A percentile compares a stretch with the other conserved stretches of the same genome.
phyloP scores from a whole-genome alignment of 2,797 vertebrate genomes.

The Poeciliopsis turneri region DNA sequence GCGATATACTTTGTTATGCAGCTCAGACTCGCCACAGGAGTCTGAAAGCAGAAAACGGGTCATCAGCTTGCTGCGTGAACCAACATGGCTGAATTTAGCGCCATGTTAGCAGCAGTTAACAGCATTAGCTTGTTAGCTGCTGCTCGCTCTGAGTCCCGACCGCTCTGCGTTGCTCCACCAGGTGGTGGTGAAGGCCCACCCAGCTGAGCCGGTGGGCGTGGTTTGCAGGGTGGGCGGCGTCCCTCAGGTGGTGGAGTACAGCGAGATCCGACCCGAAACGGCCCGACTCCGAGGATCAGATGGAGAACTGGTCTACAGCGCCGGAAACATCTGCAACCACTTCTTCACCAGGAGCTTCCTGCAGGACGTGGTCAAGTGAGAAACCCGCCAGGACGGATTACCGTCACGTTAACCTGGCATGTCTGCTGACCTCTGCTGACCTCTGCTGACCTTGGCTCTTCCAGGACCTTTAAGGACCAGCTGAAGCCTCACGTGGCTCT shows the following conservation, averaged over 20 bases:
- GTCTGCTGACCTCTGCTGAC: no score
- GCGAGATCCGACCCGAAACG: constrained; percentile 84
- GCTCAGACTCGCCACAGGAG: no score
- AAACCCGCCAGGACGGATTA: not conserved
- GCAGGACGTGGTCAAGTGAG: constrained; percentile 80
- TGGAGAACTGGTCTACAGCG: constrained; percentile 82
- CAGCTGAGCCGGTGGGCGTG: constrained; percentile 90
- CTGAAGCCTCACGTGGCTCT: constrained; percentile 89
- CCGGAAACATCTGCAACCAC: constrained; percentile 96
- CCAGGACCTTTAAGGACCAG: constrained; percentile 83
- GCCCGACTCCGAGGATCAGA: constrained; percentile 66
- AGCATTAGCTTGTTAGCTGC: not conserved
- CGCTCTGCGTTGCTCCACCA: constrained; percentile 44
- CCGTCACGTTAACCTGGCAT: not conserved
- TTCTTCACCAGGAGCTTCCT: constrained; percentile 92
- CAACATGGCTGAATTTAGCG: no score
- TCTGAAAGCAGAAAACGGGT: no score
- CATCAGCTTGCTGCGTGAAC: no score
- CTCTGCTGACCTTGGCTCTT: not conserved
- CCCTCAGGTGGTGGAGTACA: constrained; percentile 95
- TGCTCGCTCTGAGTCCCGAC: not conserved
- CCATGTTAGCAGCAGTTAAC: no score
- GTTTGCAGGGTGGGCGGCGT: constrained; percentile 88
- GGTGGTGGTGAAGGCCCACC: constrained; percentile 91
- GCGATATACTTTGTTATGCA: no score